Base-by-base conservation (phyloP, 1,140 invertebrate genomes). In the Drosophila nebulosa region DNA sequence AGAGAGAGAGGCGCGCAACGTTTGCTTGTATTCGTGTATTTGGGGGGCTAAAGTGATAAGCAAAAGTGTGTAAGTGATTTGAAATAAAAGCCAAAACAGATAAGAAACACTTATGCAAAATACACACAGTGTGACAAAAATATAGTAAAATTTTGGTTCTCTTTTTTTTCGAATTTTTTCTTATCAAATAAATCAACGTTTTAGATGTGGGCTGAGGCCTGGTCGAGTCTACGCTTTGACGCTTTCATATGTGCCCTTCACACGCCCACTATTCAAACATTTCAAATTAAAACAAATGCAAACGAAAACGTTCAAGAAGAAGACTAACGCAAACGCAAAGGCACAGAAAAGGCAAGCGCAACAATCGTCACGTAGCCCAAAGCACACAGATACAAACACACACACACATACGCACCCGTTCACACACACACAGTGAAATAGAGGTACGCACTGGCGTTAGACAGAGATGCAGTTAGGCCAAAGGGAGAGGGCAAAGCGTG, bases 361-460 rank as follows among this genome's bases (percentile, higher is more conserved):
- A 77, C 73, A 68, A 51, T 55, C 59, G 74, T 89, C 83, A 88
- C 83, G 83, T 88, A 88, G 83, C 72, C 79, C 83, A 86, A 63
- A 51, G 27, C 75, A 68, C 70, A 56, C 58, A 74, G 50, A 68
- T 46, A 39, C 21, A 42, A 51, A 42, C 12, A 60, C 39, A 35
- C 30, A 59, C 21, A 18, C 35, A 66, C 65, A 68, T 65, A 56
- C 60, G 67, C 35, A 62, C 12, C 42, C 18, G 16, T 32, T 21
- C 55, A 52, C 12, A 55, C 50, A 16, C 42, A 74, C 60, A 69
- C 46, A 61, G 21, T 57, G 24, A 64, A 52, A 39, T 2, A 59
- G 12, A 30, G 24, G 6, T 55, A 69, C 64, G 56, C 52, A 69
- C 51, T 51, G n/a, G 42, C 22, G 70, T 63, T 39, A 56, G 52